Conservation (phyloP, 2,888 invertebrate genomes). For the Sesia bembeciformis region DNA sequence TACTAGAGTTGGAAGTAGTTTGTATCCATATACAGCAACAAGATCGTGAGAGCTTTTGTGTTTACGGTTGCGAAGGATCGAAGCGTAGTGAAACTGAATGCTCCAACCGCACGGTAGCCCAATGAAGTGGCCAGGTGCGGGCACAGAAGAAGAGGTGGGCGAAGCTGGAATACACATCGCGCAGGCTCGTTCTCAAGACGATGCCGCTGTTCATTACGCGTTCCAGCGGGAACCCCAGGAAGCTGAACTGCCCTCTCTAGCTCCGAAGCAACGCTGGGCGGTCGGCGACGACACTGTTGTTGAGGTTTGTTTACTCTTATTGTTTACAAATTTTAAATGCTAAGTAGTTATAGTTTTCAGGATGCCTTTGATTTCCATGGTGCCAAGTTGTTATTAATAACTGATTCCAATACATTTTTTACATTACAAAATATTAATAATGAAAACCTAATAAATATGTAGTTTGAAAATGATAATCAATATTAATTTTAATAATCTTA, state of each 20-base stretch:
- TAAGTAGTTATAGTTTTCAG: too few species aligned
- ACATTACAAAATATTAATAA: too few species aligned
- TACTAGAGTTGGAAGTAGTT: background rate
- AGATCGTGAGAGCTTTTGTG: conserved; percentile 38
- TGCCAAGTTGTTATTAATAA: too few species aligned
- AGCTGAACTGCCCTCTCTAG: conserved; percentile 83
- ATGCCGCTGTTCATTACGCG: conserved; percentile 94
- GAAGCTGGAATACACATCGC: conserved; percentile 73
- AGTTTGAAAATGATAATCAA: too few species aligned
- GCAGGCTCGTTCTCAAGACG: conserved; percentile 87
- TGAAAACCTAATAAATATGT: too few species aligned
- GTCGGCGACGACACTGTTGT: conserved; percentile 90
- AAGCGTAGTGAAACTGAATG: conserved; percentile 68
- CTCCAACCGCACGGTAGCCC: conserved; percentile 75
- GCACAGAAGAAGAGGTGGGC: conserved; percentile 77
- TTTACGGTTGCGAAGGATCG: conserved; percentile 47
- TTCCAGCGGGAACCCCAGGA: conserved; percentile 89
- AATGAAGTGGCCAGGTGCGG: conserved; percentile 87
- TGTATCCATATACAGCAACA: conserved; percentile 20
- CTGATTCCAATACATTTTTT: too few species aligned
- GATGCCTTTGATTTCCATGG: too few species aligned
- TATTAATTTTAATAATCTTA: too few species aligned
- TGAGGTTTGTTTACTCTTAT: conserved; percentile 72
- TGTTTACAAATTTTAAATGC: too few species aligned
- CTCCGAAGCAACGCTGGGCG: conserved; percentile 89